Conservation (phyloP, 2,113 vertebrate species). For the Camarhynchus parvulus region DNA sequence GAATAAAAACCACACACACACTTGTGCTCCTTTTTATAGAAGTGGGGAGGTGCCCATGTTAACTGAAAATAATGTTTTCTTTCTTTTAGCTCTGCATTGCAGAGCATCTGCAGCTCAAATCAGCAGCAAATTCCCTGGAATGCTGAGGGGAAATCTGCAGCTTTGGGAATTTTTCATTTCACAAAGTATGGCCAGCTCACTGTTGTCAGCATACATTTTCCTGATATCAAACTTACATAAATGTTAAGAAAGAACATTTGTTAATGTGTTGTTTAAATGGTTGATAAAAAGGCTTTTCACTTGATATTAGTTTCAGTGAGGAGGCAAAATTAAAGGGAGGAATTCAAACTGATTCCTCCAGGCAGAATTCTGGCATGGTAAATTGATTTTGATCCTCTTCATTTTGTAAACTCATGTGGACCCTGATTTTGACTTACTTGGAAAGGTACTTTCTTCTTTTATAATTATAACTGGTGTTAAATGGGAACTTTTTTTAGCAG, state of each 20-base stretch:
- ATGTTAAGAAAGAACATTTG: background rate
- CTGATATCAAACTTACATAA: background rate
- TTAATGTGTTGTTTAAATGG: background rate
- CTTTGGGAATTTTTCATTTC: background rate
- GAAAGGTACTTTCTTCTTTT: background rate
- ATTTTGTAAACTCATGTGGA: background rate
- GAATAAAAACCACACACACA: background rate
- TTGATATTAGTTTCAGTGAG: background rate
- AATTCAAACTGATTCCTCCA: background rate
- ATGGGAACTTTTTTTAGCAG: background rate
- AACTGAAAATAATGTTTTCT: slow-evolving; percentile 3
- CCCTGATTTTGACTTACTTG: background rate
- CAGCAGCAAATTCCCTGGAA: background rate
- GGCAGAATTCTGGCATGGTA: background rate
- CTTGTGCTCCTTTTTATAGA: background rate
- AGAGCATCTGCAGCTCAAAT: slow-evolving; percentile 24
- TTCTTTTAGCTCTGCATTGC: slow-evolving; percentile 13
- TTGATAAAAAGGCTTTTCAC: background rate
- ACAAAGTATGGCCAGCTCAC: background rate
- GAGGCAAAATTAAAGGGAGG: background rate
- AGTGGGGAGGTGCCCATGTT: background rate
- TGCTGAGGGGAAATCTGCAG: background rate
- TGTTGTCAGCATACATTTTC: background rate
- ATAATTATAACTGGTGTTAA: background rate
- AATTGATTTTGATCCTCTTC: background rate